phyloP scores from a whole-genome alignment of 2,797 vertebrate species.

The Margarornis squamiger region DNA sequence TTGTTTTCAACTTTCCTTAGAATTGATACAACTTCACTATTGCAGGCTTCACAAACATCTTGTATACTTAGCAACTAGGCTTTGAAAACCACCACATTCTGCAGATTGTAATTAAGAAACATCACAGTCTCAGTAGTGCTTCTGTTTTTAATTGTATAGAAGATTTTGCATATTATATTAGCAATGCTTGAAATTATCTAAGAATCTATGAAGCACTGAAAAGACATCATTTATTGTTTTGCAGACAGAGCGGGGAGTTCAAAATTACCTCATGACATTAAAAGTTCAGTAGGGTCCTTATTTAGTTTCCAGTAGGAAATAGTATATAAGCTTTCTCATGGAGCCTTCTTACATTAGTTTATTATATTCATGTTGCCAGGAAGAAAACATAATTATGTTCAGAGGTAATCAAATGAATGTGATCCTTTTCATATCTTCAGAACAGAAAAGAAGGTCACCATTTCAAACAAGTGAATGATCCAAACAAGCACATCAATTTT shows the following conservation, averaged over 20 bases:
- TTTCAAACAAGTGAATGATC: neutral
- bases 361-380: neutral
- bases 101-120: neutral
- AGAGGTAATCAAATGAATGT: neutral
- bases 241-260: neutral
- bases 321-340: neutral
- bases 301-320: neutral
- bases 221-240: neutral
- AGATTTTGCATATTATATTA: neutral
- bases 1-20: neutral
- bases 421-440: neutral
- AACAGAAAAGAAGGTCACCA: neutral
- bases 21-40: neutral
- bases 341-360: neutral
- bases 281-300: neutral
- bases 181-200: neutral
- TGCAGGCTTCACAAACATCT: neutral
- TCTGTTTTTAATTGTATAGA: neutral
- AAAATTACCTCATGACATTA: neutral
- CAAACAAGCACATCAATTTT: neutral
- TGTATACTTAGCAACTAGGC: neutral
- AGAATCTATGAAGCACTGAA: neutral
- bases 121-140: neutral
- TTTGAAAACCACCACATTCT: neutral
- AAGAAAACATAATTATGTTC: neutral